These are phyloP conservation scores for Ameiurus melas DNA, from an alignment of 2,113 vertebrate genomes.

Conservation along the genomic window DNA sequence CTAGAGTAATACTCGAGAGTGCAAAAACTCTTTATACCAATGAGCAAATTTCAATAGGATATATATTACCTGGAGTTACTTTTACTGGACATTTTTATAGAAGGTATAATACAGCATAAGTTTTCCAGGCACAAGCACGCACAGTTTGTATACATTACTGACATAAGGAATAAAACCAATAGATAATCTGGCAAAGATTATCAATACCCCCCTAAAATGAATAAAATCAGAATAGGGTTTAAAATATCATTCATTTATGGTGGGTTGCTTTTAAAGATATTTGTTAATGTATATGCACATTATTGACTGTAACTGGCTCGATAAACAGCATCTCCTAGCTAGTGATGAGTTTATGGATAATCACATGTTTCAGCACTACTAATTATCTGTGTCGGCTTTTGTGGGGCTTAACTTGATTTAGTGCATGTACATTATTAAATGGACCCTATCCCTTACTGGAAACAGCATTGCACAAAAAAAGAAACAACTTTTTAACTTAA, in stretches of 20 bases:
- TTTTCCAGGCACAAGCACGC: not conserved
- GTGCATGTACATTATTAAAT: not conserved
- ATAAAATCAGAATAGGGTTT: not conserved
- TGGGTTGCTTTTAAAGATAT: not conserved
- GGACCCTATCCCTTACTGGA: not conserved
- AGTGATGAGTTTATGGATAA: not conserved
- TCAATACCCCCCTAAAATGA: not conserved
- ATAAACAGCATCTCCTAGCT: not conserved
- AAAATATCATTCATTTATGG: not conserved
- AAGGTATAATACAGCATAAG: not conserved
- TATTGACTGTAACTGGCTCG: not conserved
- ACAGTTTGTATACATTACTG: not conserved
- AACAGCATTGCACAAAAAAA: not conserved
- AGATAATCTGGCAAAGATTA: not conserved
- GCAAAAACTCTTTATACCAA: not conserved
- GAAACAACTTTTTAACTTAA: not conserved
- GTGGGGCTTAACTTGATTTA: not conserved
- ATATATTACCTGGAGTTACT: not conserved
- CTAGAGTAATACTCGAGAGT: not conserved
- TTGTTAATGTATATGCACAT: not conserved
- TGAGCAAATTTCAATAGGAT: not conserved
- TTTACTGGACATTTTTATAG: not conserved
- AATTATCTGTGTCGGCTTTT: not conserved
- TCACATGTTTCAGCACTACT: not conserved
- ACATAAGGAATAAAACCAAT: not conserved